phyloP scores from a whole-genome alignment of 1,140 invertebrate species.

The Mactra quadrangularis region DNA sequence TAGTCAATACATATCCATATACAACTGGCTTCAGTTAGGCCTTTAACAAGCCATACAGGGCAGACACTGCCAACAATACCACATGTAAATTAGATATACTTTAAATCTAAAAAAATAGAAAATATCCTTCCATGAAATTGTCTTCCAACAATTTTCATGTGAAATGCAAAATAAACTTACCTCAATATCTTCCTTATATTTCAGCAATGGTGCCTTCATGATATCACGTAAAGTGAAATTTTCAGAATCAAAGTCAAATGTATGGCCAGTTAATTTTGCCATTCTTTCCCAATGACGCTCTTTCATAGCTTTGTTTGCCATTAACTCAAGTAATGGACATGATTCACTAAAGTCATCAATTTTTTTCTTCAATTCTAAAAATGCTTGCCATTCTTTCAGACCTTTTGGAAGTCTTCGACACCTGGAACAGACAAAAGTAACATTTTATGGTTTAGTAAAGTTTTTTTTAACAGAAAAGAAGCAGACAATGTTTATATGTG shows the following conservation, averaged over 20 bases:
- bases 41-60: too few relatives aligned
- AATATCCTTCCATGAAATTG: too few relatives aligned
- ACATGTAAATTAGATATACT: too few relatives aligned
- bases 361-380: slow-evolving; percentile 96
- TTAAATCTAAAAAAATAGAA: too few relatives aligned
- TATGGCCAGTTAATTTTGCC: slow-evolving; percentile 94
- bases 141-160: too few relatives aligned
- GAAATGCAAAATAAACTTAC: slow-evolving; percentile 85
- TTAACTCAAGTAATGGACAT: slow-evolving; percentile 96
- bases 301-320: slow-evolving; percentile 99
- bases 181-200: slow-evolving; percentile 98
- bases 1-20: too few relatives aligned
- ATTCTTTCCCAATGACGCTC: slow-evolving; percentile 97
- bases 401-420: slow-evolving; percentile 94
- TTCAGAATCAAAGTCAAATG: slow-evolving; percentile 96
- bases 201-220: slow-evolving; percentile 95
- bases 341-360: slow-evolving; percentile 99
- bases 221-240: slow-evolving; percentile 98
- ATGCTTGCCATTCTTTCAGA: slow-evolving; percentile 98
- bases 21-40: too few relatives aligned
- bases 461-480: too few relatives aligned
- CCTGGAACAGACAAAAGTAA: slow-evolving; percentile 62
- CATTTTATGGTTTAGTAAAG: neutral
- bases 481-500: too few relatives aligned
- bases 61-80: too few relatives aligned